Evolutionary conservation across 2,797 vertebrate genomes (phyloP), one percentile per base, ranked within the genome.

Genomic region (Urophycis tenuis): DNA sequence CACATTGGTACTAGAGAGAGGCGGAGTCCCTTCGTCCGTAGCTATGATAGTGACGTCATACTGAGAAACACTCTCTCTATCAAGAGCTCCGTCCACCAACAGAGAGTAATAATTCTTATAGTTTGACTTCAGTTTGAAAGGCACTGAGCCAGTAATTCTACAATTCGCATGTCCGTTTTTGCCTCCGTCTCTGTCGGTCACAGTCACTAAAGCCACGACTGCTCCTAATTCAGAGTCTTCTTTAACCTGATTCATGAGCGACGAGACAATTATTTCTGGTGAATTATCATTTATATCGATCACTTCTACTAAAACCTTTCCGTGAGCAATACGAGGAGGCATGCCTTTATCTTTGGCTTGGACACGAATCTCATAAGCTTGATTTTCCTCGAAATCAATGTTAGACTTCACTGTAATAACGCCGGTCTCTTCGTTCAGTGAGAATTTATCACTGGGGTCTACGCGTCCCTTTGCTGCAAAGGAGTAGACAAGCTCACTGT

Each of bases 201-300:
- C 81, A 34, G 77, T 77, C 0, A 86, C 60, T 9, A 82, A 76
- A n/a, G 81, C 80, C 39, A 86, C 71, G 14, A 72, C 74, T 15
- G 86, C 79, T 15, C 83, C 78, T 7, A 73, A 8, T 53, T 72
- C 72, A 9, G 73, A 14, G 6, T 83, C 75, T 29, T 87, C 84
- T 25, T 39, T 78, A 22, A 88, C 76, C 12, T 69, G 74, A 7
- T 71, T 79, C n/a, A 81, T 25, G 0, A 84, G 71, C 3, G 79
- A 81, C 1, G 81, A 79, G 34, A 81, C 34, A n/a, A 45, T 39
- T 35, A 85, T 82, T 71, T 81, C 76, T 1, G 81, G 80, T 1
- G n/a, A 35, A 14, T 83, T 84, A 70, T 88, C 87, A 31, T 87
- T 85, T 30, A 80, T 10, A 79, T 84, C 87, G 1, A 80, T 25